phyloP scores from a whole-genome alignment of 2,888 invertebrate species.

The Pandemis corylana region DNA sequence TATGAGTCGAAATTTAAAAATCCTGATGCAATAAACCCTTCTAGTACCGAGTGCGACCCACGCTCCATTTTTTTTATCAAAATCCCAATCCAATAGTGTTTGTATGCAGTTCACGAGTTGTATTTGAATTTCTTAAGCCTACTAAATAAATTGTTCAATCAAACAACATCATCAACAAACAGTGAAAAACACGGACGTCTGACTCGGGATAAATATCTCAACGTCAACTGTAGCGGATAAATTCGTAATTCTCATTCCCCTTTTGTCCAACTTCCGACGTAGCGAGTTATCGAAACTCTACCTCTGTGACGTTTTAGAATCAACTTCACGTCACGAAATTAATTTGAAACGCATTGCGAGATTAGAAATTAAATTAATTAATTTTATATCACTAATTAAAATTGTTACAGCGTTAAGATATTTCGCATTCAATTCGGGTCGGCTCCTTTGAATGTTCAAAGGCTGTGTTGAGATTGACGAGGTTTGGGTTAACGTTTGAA shows the following conservation, averaged over 20 bases:
- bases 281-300: conserved; percentile 27
- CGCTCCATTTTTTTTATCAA: too few relatives aligned
- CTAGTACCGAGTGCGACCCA: too few relatives aligned
- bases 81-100: too few relatives aligned
- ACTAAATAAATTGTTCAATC: conserved; percentile 15
- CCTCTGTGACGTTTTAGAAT: conserved; percentile 22
- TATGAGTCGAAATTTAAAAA: too few relatives aligned
- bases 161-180: conserved; percentile 32
- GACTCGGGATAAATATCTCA: conserved; percentile 39
- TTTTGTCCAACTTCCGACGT: conserved; percentile 50
- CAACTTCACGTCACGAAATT: conserved; percentile 30
- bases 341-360: conserved; percentile 30
- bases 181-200: conserved; percentile 21
- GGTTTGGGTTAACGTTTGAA: not conserved
- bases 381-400: conserved; percentile 31
- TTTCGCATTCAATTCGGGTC: conserved; percentile 8
- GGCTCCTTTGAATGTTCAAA: conserved; percentile 4
- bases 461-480: not conserved
- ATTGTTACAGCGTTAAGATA: not conserved
- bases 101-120: too few relatives aligned
- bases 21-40: too few relatives aligned
- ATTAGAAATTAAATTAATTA: conserved; percentile 31
- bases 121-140: not conserved
- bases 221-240: conserved; percentile 55
- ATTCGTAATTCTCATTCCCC: conserved; percentile 50